These are phyloP conservation scores for Pachydiplax longipennis DNA, from an alignment of 2,888 invertebrate species.

Conservation along the genomic window DNA sequence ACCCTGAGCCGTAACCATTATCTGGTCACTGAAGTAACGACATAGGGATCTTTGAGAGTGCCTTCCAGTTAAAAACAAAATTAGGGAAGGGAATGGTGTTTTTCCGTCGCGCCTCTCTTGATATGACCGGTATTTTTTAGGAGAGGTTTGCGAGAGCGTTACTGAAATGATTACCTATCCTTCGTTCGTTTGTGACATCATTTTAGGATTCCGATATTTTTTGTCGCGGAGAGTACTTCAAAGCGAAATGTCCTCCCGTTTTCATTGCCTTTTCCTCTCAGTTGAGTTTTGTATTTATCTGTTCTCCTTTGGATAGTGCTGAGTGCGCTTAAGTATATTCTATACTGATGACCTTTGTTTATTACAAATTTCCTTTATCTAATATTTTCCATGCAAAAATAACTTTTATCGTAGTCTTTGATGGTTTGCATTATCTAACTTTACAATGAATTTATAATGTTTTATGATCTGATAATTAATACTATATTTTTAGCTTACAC, in stretches of 20 bases:
- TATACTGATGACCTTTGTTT: no score
- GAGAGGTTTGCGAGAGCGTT: no score
- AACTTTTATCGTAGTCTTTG: no score
- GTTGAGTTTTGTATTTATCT: no score
- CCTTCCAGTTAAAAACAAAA: background rate
- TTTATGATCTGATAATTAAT: no score
- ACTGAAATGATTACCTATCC: background rate
- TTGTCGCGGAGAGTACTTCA: background rate
- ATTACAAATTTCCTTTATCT: no score
- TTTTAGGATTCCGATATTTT: background rate
- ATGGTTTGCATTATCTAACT: no score
- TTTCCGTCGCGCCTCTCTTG: background rate
- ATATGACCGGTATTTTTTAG: background rate
- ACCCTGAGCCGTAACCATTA: background rate
- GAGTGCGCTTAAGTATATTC: no score
- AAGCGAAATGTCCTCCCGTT: background rate
- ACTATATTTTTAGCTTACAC: no score
- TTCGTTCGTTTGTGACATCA: background rate
- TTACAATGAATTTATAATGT: no score
- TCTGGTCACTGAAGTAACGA: background rate
- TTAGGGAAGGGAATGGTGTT: background rate
- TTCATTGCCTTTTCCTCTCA: background rate
- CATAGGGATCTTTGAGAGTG: background rate
- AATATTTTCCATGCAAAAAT: no score
- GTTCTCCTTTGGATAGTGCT: no score